phyloP scores from a whole-genome alignment of 2,888 invertebrate species.

The Scrobipalpa costella region DNA sequence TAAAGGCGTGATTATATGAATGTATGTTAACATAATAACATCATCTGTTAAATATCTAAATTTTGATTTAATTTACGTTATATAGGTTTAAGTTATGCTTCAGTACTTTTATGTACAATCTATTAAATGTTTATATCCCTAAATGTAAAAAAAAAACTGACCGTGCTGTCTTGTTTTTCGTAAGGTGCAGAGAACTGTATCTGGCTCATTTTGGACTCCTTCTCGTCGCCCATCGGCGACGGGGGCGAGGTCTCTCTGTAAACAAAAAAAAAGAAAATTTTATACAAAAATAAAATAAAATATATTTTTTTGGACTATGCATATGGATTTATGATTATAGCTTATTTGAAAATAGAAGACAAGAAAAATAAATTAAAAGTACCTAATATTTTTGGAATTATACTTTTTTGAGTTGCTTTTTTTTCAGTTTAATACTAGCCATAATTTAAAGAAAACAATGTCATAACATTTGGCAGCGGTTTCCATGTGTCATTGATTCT shows the following conservation, averaged over 20 bases:
- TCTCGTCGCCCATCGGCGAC: slow-evolving; percentile 76
- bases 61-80: too few species aligned
- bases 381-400: too few species aligned
- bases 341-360: too few species aligned
- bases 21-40: too few species aligned
- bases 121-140: too few species aligned
- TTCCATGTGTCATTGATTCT: not conserved
- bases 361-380: too few species aligned
- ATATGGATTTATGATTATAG: not conserved
- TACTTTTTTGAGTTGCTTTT: too few species aligned
- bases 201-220: slow-evolving; percentile 77
- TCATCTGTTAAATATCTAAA: too few species aligned
- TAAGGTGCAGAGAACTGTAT: slow-evolving; percentile 71
- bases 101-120: too few species aligned
- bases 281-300: slow-evolving; percentile 14
- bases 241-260: slow-evolving; percentile 77
- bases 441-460: not conserved
- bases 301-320: not conserved
- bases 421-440: not conserved
- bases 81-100: too few species aligned
- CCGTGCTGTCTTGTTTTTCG: slow-evolving; percentile 72
- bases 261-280: slow-evolving; percentile 45
- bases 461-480: not conserved
- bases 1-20: too few species aligned
- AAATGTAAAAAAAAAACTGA: too few species aligned